Conservation (phyloP, 2,888 invertebrate species). For the Hirudinaria manillensis region DNA sequence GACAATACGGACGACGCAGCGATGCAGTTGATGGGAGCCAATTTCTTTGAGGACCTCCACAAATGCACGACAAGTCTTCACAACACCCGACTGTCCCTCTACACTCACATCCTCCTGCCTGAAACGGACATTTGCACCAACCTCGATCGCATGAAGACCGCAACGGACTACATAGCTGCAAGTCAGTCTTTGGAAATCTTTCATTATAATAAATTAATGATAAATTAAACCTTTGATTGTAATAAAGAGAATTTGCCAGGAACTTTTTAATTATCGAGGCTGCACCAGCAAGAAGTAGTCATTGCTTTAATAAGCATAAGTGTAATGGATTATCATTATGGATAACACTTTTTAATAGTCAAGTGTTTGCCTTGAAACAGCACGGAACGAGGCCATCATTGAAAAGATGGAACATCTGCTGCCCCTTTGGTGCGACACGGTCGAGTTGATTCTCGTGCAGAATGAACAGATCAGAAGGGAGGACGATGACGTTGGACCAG, state of each 20-base stretch:
- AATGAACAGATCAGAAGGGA: constrained; percentile 55
- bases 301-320: too few species aligned
- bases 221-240: not conserved
- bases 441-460: constrained; percentile 54
- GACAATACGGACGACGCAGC: constrained; percentile 45
- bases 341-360: too few species aligned
- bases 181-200: constrained; percentile 18
- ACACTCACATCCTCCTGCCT: constrained; percentile 51
- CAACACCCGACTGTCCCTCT: constrained; percentile 51
- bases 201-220: not conserved
- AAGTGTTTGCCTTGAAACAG: too few species aligned
- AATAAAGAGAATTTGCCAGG: too few species aligned
- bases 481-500: constrained; percentile 55
- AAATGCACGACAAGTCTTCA: constrained; percentile 50
- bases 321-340: too few species aligned
- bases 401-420: constrained; percentile 53
- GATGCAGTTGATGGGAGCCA: constrained; percentile 43
- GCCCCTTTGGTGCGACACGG: constrained; percentile 54
- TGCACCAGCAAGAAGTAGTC: too few species aligned
- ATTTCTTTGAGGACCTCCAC: constrained; percentile 53
- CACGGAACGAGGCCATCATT: constrained; percentile 50
- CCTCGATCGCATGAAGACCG: constrained; percentile 48
- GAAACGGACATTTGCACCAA: constrained; percentile 48
- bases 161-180: constrained; percentile 50
- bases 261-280: too few species aligned